phyloP scores from a whole-genome alignment of 2,797 vertebrate species.

The Champsocephalus gunnari region DNA sequence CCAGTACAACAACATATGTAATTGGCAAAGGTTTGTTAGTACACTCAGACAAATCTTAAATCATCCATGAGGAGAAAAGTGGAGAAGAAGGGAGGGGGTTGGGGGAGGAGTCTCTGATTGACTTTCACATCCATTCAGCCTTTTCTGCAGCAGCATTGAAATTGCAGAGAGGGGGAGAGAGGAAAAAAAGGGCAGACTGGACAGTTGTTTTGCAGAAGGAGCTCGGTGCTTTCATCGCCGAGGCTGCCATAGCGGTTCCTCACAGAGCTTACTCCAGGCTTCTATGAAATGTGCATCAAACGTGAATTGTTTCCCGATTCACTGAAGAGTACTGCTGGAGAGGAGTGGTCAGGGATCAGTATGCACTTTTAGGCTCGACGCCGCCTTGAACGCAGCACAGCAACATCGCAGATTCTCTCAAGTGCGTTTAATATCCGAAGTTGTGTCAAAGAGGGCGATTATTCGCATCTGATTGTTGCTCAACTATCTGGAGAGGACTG shows the following conservation, averaged over 20 bases:
- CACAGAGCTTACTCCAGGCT: neutral
- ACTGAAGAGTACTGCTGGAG: conserved; percentile 33
- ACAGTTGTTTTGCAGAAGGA: conserved; percentile 35
- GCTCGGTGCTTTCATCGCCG: conserved; percentile 27
- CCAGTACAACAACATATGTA: neutral
- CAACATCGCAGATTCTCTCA: conserved; percentile 49
- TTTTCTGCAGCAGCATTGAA: conserved; percentile 82
- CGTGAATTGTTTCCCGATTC: conserved; percentile 50
- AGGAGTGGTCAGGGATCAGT: conserved; percentile 64
- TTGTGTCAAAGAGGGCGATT: conserved; percentile 61
- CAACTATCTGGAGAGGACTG: conserved; percentile 59
- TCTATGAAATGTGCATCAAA: conserved; percentile 52
- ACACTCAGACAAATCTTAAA: conserved; percentile 49
- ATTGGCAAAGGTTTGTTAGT: conserved; percentile 28
- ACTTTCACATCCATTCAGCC: conserved; percentile 82
- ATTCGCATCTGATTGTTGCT: conserved; percentile 57
- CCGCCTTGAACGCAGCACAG: conserved; percentile 55
- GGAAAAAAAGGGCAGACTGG: conserved; percentile 19
- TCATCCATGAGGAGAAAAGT: conserved; percentile 59
- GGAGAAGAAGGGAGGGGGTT: conserved; percentile 25
- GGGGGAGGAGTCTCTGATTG: conserved; percentile 75
- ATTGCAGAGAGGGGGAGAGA: conserved; percentile 53
- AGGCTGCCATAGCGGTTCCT: conserved; percentile 24
- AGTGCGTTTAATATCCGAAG: conserved; percentile 70
- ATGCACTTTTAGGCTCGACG: conserved; percentile 68